Evolutionary conservation across 2,797 vertebrate species (phyloP).

Genomic region (Triplophysa bombifrons): DNA sequence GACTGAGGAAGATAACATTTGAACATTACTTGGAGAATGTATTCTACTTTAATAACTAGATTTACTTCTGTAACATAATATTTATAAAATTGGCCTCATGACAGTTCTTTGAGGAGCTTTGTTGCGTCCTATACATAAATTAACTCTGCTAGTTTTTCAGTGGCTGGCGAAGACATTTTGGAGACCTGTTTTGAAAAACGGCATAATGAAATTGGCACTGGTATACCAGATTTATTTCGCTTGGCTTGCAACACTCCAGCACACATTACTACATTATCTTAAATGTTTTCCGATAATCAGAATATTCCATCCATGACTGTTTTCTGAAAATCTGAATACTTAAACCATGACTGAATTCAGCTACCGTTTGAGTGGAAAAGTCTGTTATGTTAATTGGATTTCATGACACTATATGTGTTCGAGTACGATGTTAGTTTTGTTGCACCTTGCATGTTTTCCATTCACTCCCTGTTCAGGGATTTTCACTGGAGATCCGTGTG

Average conservation of each 20-base stretch:
- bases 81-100: conserved; percentile 11
- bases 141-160: conserved; percentile 26
- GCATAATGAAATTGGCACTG: conserved; percentile 26
- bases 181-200: conserved; percentile 39
- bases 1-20: neutral
- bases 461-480: conserved; percentile 77
- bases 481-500: conserved; percentile 73
- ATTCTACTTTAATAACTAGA: neutral
- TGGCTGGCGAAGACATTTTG: conserved; percentile 37
- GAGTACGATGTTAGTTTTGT: conserved; percentile 55
- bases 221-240: conserved; percentile 29
- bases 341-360: neutral
- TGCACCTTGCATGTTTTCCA: conserved; percentile 67
- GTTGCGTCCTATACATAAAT: conserved; percentile 30
- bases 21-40: neutral
- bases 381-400: neutral
- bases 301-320: conserved; percentile 1
- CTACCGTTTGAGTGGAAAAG: neutral
- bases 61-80: conserved; percentile 14
- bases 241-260: conserved; percentile 11
- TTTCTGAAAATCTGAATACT: conserved; percentile 19
- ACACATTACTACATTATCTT: neutral
- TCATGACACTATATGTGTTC: conserved; percentile 3
- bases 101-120: conserved; percentile 17
- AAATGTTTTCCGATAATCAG: conserved; percentile 22